Base-by-base conservation (phyloP, 2,888 invertebrate species). In the Agriopis aurantiaria region DNA sequence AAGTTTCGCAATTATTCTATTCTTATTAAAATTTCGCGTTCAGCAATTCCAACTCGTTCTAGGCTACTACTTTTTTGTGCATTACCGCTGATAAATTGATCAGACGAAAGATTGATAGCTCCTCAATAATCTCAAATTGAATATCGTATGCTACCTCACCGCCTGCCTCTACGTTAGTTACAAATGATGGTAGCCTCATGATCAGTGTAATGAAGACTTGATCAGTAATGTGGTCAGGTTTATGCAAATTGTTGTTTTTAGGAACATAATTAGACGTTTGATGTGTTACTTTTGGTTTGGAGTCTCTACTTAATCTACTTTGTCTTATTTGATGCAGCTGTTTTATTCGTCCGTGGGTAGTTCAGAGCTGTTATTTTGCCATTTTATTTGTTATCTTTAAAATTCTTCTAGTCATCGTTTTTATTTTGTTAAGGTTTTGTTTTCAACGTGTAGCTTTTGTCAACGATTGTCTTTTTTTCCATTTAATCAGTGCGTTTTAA, bases 41-140 rank as follows among this genome's bases (percentile, higher is more conserved):
- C 51, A 53, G 6, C 8, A 53, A 12, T 12, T 40, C 46, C 49
- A 17, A 46, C 46, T 55, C 23, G 10, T 43, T 23, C 51, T 59
- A 41, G 11, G 40, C 12, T 17, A 33, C 41, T 51, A 43, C 51
- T 65, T 65, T 68, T 57, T 68, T 65, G 65, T 68, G 51, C 59
- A 65, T 64, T 68, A 68, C 68, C 65, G 62, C 58, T 72, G 62
- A 59, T 63, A 63, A 68, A 73, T 78, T 73, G 76, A 78, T 78
- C 69, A 74, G 49, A 58, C 33, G 43, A 17, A 72, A 75, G 78
- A 80, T 80, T 80, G 74, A 82, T 80, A 63, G 68, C 59, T 61
- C 62, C 72, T 78, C 80, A 76, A 83, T 85, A 80, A 80, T 81
- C 79, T 78, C 77, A 78, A 81, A 83, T 82, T 80, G 82, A 83